Percentiles rank a stretch among this genome's conserved stretches.
Evolutionary conservation across 2,888 invertebrate species (phyloP).

Genomic region (Heliothis peltigera): DNA sequence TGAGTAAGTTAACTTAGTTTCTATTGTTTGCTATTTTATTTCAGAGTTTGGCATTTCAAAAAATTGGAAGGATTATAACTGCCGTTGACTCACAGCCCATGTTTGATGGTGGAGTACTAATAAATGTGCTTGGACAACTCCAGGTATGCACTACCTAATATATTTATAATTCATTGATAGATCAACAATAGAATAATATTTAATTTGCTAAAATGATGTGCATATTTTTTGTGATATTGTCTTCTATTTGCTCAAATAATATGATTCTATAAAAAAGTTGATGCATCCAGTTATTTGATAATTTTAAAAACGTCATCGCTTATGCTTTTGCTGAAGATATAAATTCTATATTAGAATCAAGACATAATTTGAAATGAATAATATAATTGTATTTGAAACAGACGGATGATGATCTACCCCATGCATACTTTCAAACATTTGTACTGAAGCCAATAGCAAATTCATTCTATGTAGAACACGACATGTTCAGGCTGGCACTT

Average conservation of each 20-base stretch:
- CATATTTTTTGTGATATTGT: neutral
- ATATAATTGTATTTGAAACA: conserved; percentile 90
- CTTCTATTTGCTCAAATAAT: conserved; percentile 1
- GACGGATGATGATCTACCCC: conserved; percentile 98
- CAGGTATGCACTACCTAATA: conserved; percentile 91
- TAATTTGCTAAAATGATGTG: neutral
- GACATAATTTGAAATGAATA: conserved; percentile 17
- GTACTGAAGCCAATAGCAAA: conserved; percentile 96
- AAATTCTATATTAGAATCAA: neutral
- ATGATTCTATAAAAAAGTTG: neutral
- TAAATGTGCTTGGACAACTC: conserved; percentile 98
- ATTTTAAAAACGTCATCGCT: neutral
- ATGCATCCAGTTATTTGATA: neutral
- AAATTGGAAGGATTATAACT: conserved; percentile 97
- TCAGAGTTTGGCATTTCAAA: conserved; percentile 97
- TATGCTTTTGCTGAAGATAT: neutral
- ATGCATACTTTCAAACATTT: conserved; percentile 98
- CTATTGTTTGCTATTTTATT: conserved; percentile 66
- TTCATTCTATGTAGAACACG: conserved; percentile 98
- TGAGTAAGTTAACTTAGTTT: neutral
- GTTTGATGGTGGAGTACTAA: conserved; percentile 98
- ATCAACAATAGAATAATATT: neutral
- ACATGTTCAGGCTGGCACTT: conserved; percentile 97
- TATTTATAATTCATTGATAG: neutral
- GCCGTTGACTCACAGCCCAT: conserved; percentile 99